Conservation (phyloP, 2,113 vertebrate species). For the Indicator maculatus region DNA sequence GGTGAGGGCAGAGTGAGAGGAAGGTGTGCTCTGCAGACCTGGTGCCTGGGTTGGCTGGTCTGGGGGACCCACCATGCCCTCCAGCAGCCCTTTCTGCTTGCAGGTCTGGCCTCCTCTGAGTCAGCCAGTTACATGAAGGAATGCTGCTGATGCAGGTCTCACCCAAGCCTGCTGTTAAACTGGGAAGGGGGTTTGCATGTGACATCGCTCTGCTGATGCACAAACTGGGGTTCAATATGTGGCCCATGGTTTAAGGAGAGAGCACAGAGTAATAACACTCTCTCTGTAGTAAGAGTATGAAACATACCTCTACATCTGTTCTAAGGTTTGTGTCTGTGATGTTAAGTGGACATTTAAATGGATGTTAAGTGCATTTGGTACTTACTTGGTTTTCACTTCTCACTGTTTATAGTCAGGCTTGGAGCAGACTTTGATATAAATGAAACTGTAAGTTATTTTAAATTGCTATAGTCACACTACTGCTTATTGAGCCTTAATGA, state of each 20-base stretch:
- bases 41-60: not conserved
- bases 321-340: not conserved
- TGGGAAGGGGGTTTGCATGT: not conserved
- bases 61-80: rapidly evolving
- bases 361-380: not conserved
- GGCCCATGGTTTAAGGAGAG: not conserved
- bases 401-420: not conserved
- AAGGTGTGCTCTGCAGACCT: not conserved
- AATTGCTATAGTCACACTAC: not conserved
- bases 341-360: not conserved
- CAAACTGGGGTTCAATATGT: not conserved
- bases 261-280: not conserved
- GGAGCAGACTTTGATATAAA: not conserved
- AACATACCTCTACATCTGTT: not conserved
- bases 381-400: not conserved
- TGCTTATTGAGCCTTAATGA: not conserved
- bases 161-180: not conserved
- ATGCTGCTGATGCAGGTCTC: not conserved
- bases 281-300: not conserved
- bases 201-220: not conserved
- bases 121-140: rapidly evolving
- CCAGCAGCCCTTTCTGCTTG: not conserved
- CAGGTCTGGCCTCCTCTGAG: not conserved
- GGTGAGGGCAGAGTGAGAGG: not conserved
- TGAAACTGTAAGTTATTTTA: not conserved